Evolutionary conservation across 2,797 vertebrate species (phyloP).

Genomic region (Erithacus rubecula): DNA sequence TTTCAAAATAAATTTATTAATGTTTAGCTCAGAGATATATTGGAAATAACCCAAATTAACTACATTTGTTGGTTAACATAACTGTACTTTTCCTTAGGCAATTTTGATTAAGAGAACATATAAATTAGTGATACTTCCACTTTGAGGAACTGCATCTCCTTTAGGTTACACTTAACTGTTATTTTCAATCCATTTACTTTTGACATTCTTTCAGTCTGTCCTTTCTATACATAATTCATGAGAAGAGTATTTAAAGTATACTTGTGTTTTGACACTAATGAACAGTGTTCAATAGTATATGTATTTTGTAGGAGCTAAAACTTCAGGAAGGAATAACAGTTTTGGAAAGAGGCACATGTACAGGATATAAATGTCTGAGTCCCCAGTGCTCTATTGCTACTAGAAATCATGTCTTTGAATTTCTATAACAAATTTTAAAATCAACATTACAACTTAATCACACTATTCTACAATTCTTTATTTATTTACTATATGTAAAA

Average conservation of each 20-base stretch:
- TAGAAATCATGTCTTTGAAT: neutral
- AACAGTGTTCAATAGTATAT: neutral
- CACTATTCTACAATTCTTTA: neutral
- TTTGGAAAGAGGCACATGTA: neutral
- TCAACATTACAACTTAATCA: neutral
- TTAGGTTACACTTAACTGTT: neutral
- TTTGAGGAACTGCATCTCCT: neutral
- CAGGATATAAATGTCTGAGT: neutral
- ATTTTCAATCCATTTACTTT: constrained; percentile 30
- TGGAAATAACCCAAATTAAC: neutral
- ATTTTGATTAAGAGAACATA: neutral
- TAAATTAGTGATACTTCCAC: neutral
- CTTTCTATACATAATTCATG: neutral
- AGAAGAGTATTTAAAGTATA: neutral
- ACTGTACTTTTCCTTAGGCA: neutral
- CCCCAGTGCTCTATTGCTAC: neutral
- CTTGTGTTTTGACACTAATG: constrained; percentile 29
- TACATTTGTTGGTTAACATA: neutral
- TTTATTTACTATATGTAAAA: neutral
- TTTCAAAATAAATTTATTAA: neutral
- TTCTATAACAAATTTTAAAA: neutral
- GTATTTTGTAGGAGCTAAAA: neutral
- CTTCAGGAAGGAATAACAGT: neutral
- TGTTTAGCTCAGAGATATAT: neutral
- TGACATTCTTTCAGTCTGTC: neutral